Percentiles rank a stretch among this genome's conserved stretches.
Conservation (phyloP, 2,113 vertebrate genomes). For the Vombatus ursinus region DNA sequence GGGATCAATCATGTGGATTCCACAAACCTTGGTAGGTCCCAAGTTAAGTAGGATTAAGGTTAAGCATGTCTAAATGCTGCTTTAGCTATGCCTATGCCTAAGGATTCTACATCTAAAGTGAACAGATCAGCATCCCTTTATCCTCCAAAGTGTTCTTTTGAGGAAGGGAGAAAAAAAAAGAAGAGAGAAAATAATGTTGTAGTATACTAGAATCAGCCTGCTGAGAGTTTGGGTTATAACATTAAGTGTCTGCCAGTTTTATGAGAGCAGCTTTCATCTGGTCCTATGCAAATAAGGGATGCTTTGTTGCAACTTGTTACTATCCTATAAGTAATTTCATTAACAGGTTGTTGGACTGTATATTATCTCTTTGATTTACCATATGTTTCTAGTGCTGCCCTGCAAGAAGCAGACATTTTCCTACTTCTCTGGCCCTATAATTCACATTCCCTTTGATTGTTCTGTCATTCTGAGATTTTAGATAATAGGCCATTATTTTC, state of each 20-base stretch:
- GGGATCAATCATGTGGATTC: background rate
- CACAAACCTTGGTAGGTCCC: background rate
- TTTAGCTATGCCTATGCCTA: background rate
- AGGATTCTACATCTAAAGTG: background rate
- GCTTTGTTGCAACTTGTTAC: background rate
- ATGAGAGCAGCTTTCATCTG: background rate
- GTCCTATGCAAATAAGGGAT: background rate
- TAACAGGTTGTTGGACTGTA: background rate
- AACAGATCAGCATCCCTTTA: background rate
- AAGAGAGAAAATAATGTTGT: background rate
- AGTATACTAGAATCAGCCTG: background rate
- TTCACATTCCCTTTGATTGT: conserved; percentile 78
- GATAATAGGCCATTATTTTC: conserved; percentile 78
- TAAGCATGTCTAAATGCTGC: background rate
- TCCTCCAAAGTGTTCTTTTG: background rate
- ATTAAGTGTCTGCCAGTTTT: background rate
- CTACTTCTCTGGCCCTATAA: conserved; percentile 21
- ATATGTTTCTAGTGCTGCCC: background rate
- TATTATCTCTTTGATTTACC: background rate
- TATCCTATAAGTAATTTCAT: background rate
- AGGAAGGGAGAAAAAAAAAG: background rate
- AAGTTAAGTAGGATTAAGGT: background rate
- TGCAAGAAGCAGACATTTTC: background rate
- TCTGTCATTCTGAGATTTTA: conserved; percentile 75
- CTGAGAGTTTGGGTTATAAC: background rate